phyloP scores from a whole-genome alignment of 1,140 invertebrate species.

The Saccostrea echinata region DNA sequence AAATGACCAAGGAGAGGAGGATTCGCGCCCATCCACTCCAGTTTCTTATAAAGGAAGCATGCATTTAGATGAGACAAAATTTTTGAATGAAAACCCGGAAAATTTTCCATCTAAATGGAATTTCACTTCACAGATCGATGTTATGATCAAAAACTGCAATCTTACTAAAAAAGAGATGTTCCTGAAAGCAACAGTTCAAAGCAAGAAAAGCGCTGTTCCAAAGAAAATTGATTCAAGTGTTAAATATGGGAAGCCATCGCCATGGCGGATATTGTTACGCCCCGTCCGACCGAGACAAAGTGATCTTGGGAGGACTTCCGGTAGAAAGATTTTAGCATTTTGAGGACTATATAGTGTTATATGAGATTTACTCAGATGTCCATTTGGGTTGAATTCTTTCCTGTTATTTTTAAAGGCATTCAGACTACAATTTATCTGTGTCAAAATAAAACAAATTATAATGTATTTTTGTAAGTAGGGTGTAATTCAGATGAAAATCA shows the following conservation, averaged over 20 bases:
- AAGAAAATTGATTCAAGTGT: constrained; percentile 2
- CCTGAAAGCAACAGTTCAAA: neutral
- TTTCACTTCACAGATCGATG: neutral
- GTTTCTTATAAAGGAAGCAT: neutral
- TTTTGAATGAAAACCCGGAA: neutral
- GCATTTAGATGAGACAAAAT: neutral
- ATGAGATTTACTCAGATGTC: too few species aligned
- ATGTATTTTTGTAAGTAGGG: too few species aligned
- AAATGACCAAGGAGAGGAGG: neutral
- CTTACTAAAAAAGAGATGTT: constrained; percentile 20
- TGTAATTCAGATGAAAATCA: too few species aligned
- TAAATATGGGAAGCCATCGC: neutral
- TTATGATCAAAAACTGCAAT: neutral
- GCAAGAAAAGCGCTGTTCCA: constrained; percentile 3
- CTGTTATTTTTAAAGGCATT: neutral
- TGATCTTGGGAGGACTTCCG: neutral
- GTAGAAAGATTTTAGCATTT: constrained; percentile 22
- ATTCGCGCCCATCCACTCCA: neutral
- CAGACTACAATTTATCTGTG: too few species aligned
- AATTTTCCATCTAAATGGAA: neutral
- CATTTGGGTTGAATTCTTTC: neutral
- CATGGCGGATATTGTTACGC: constrained; percentile 8
- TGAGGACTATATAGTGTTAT: neutral
- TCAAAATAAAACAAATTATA: too few species aligned
- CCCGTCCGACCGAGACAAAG: neutral